phyloP scores from a whole-genome alignment of 2,797 vertebrate genomes.

The Poeciliopsis infans region DNA sequence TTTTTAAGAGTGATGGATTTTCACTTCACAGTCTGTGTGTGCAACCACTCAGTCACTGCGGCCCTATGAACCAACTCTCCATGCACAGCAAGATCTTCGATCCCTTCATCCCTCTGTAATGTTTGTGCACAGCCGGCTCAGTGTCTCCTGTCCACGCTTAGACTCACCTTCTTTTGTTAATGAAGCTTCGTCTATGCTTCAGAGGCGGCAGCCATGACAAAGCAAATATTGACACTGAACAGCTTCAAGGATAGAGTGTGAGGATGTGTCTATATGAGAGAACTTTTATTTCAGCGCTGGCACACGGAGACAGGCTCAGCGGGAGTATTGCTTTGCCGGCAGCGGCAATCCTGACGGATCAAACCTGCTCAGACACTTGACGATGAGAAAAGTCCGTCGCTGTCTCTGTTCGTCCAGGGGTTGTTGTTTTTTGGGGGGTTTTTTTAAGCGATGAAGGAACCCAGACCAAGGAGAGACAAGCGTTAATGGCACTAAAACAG shows the following conservation, averaged over 20 bases:
- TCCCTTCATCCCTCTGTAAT: slow-evolving; percentile 30
- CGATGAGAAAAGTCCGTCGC: neutral
- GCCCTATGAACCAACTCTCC: slow-evolving; percentile 10
- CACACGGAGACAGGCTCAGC: slow-evolving; percentile 34
- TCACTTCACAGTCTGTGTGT: neutral
- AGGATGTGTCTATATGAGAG: slow-evolving; percentile 1
- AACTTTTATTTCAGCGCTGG: slow-evolving; percentile 19
- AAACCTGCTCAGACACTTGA: slow-evolving; percentile 17
- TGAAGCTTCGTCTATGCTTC: slow-evolving; percentile 20
- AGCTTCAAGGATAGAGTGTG: slow-evolving; percentile 20
- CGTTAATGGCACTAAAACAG: neutral
- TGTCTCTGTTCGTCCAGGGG: slow-evolving; percentile 4
- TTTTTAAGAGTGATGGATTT: neutral
- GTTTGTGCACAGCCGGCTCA: slow-evolving; percentile 5
- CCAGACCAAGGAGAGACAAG: neutral
- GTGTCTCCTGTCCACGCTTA: slow-evolving; percentile 18
- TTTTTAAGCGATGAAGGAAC: neutral
- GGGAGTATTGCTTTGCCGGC: slow-evolving; percentile 50
- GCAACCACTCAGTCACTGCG: neutral
- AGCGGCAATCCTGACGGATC: slow-evolving; percentile 39
- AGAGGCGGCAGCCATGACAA: slow-evolving; percentile 34
- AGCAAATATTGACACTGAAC: slow-evolving; percentile 54
- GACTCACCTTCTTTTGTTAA: slow-evolving; percentile 34
- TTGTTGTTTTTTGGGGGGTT: neutral
- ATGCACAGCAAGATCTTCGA: slow-evolving; percentile 23